phyloP scores from a whole-genome alignment of 2,797 vertebrate genomes.

The Parotocinclus haroldoi region DNA sequence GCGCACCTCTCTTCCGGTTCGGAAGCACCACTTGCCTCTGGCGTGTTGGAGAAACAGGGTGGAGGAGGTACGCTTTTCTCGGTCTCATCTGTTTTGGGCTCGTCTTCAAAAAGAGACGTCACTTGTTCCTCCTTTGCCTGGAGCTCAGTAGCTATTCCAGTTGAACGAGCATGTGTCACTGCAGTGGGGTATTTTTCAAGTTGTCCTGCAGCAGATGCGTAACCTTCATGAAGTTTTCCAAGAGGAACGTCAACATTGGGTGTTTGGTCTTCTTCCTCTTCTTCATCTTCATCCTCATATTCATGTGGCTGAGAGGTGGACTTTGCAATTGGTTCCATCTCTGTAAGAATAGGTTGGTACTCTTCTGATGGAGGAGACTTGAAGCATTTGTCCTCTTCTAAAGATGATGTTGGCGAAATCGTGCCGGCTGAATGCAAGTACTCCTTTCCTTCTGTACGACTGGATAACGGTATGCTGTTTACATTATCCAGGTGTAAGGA shows the following conservation, averaged over 20 bases:
- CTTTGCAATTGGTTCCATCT: conserved; percentile 70
- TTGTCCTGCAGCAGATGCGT: conserved; percentile 65
- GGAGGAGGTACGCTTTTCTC: conserved; percentile 58
- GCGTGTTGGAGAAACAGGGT: conserved; percentile 54
- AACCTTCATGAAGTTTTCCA: conserved; percentile 78
- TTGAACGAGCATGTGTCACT: conserved; percentile 42
- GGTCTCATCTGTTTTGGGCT: conserved; percentile 45
- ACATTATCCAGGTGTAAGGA: conserved; percentile 86
- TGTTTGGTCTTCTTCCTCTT: conserved; percentile 79
- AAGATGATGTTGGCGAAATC: conserved; percentile 94
- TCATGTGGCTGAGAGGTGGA: conserved; percentile 59
- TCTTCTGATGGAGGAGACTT: conserved; percentile 96
- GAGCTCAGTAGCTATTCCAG: conserved; percentile 35
- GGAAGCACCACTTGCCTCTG: conserved; percentile 67
- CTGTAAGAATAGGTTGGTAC: conserved; percentile 75
- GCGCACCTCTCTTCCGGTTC: conserved; percentile 86
- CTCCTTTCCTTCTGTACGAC: conserved; percentile 88
- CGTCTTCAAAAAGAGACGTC: conserved; percentile 47
- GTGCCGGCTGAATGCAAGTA: conserved; percentile 95
- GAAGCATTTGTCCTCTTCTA: conserved; percentile 97
- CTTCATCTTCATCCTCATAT: conserved; percentile 82
- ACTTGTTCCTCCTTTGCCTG: conserved; percentile 51
- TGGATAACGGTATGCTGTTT: conserved; percentile 84
- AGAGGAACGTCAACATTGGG: conserved; percentile 78
- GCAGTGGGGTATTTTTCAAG: conserved; percentile 40